Percentiles rank a stretch among this genome's conserved stretches.
Conservation (phyloP, 2,797 vertebrate species). For the Gymnothorax javanicus region DNA sequence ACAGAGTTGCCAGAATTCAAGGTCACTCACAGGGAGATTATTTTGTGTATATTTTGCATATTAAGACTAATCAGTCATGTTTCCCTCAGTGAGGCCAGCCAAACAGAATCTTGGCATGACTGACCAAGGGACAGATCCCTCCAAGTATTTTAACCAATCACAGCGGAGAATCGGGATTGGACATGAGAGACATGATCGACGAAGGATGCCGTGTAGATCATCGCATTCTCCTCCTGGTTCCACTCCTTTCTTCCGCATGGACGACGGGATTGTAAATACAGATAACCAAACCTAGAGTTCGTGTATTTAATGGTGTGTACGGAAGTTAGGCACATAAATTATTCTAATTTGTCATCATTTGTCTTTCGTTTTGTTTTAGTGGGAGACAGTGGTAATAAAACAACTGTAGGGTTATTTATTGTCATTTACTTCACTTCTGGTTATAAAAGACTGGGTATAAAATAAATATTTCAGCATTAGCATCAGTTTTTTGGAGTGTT, state of each 20-base stretch:
- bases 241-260: not conserved
- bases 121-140: not conserved
- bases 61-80: not conserved
- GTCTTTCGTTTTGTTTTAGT: not conserved
- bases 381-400: conserved; percentile 23
- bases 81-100: not conserved
- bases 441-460: not conserved
- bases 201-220: conserved; percentile 4
- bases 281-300: conserved; percentile 6
- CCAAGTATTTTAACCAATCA: not conserved
- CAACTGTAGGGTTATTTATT: conserved; percentile 21
- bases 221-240: not conserved
- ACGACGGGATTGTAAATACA: conserved; percentile 23
- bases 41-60: not conserved
- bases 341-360: not conserved
- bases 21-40: not conserved
- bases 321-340: conserved; percentile 24
- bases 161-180: not conserved
- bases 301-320: conserved; percentile 16
- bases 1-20: not conserved
- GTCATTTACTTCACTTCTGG: conserved; percentile 12
- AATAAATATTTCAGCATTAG: conserved; percentile 2
- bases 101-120: not conserved
- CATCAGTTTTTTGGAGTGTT: not conserved
- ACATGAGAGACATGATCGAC: not conserved